phyloP scores from a whole-genome alignment of 1,140 invertebrate species.

The Drosophila pectinifera region DNA sequence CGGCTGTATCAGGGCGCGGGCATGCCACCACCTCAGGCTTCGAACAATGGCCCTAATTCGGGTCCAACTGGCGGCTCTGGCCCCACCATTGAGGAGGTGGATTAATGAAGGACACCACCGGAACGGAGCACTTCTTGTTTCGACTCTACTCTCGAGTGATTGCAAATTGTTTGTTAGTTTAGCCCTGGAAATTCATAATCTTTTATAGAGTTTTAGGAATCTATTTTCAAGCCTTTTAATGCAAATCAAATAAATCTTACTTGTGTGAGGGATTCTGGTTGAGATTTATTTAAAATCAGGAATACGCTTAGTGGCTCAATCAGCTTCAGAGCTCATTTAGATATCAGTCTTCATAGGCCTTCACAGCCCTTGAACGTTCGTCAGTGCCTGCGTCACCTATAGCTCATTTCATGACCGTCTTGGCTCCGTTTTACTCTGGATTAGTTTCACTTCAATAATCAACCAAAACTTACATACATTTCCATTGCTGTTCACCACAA shows the following conservation, averaged over 20 bases:
- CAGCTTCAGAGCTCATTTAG: no score
- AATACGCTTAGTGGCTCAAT: no score
- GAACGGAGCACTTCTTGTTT: neutral
- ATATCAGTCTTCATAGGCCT: no score
- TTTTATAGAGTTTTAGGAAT: neutral
- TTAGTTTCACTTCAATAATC: no score
- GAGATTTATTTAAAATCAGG: neutral
- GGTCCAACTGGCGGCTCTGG: slow-evolving; percentile 85
- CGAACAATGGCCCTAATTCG: slow-evolving; percentile 80
- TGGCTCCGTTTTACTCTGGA: no score
- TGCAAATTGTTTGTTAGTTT: slow-evolving; percentile 19
- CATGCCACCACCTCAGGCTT: slow-evolving; percentile 86
- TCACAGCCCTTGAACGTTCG: neutral
- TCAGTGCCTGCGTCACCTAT: no score
- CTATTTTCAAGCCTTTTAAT: neutral
- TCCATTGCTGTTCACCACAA: no score
- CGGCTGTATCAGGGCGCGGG: slow-evolving; percentile 90
- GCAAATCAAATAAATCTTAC: slow-evolving; percentile 20
- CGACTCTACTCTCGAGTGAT: neutral
- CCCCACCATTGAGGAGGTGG: slow-evolving; percentile 97
- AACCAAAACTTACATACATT: no score
- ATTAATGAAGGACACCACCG: slow-evolving; percentile 88
- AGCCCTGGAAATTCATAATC: neutral
- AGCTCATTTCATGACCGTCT: no score
- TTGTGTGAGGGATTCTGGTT: neutral